Conservation (phyloP, 2,113 vertebrate genomes). For the Thymallus thymallus region DNA sequence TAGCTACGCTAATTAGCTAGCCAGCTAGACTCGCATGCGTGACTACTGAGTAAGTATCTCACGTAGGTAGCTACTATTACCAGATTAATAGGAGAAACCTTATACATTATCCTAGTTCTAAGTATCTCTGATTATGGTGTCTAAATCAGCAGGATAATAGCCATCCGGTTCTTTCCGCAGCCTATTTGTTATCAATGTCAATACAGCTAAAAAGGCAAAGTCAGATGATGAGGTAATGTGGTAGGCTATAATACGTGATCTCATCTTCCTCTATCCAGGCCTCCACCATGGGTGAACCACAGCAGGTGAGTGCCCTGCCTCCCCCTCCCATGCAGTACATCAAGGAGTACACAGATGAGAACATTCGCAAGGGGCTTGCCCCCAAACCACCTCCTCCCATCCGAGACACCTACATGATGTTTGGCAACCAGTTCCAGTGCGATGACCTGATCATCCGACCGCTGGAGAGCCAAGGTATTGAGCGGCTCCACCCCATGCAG, state of each 20-base stretch:
- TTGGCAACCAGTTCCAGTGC: conserved; percentile 98
- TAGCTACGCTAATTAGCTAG: too few relatives aligned
- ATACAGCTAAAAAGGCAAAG: not conserved
- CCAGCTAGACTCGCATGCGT: too few relatives aligned
- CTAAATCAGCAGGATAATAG: too few relatives aligned
- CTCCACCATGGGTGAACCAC: conserved; percentile 88
- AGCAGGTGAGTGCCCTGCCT: conserved; percentile 96
- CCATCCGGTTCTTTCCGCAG: too few relatives aligned
- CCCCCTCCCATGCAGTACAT: conserved; percentile 95
- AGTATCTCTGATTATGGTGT: too few relatives aligned
- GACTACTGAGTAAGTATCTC: too few relatives aligned
- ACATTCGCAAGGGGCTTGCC: conserved; percentile 88
- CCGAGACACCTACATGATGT: conserved; percentile 98
- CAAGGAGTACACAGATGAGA: conserved; percentile 96
- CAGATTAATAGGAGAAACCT: too few relatives aligned
- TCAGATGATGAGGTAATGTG: not conserved
- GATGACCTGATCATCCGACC: conserved; percentile 97
- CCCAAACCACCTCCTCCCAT: conserved; percentile 92
- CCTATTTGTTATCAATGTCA: not conserved
- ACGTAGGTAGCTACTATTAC: too few relatives aligned
- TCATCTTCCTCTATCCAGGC: conserved; percentile 38
- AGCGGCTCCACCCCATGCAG: conserved; percentile 91
- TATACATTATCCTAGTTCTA: too few relatives aligned
- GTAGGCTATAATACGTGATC: not conserved
- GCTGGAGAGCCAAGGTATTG: conserved; percentile 94